Conservation (phyloP, 64 coral and sea anemone genomes). For the Actinia tenebrosa region DNA sequence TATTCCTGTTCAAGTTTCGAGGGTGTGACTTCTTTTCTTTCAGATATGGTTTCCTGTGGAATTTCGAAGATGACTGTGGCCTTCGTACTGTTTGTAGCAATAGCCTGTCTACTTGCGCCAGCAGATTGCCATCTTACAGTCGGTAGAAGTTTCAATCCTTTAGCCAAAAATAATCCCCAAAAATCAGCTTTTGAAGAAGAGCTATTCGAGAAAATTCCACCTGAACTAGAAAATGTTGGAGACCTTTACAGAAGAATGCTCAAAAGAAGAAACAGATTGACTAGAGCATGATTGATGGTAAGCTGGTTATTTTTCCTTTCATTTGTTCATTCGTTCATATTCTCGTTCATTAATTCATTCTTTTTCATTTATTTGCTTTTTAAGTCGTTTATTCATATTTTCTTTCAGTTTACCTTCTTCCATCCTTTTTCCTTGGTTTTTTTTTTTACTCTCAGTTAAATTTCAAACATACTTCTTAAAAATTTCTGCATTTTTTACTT, state of each 20-base stretch:
- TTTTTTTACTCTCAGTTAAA: too few species aligned
- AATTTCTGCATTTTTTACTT: too few species aligned
- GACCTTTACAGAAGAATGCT: neutral
- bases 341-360: too few species aligned
- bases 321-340: too few species aligned
- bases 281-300: neutral
- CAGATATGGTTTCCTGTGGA: neutral
- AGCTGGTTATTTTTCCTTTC: neutral
- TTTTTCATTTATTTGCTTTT: too few species aligned
- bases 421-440: too few species aligned
- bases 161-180: neutral
- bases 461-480: too few species aligned
- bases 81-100: neutral
- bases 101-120: neutral
- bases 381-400: too few species aligned
- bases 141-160: slow-evolving; percentile 6
- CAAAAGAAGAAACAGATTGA: neutral
- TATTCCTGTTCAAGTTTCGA: neutral
- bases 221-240: neutral
- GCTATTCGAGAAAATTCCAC: neutral
- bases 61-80: neutral
- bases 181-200: neutral
- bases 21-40: neutral
- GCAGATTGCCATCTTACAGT: neutral
- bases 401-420: too few species aligned